Conservation (phyloP, 2,113 vertebrate genomes). For the Periophthalmus modestus region DNA sequence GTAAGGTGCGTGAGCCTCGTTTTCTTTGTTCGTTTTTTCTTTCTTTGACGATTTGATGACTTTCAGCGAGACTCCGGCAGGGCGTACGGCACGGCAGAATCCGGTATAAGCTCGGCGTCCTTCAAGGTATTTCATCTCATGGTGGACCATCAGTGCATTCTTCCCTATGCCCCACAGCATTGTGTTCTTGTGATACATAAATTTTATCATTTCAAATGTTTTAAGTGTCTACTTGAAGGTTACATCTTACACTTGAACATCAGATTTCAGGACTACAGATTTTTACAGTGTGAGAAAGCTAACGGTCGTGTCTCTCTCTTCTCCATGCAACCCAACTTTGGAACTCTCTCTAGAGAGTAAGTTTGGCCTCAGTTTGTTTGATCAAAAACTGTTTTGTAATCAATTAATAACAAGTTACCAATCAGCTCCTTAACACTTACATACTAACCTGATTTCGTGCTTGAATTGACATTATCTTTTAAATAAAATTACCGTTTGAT, state of each 20-base stretch:
- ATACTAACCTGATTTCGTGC: constrained; percentile 53
- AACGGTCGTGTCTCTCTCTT: constrained; percentile 81
- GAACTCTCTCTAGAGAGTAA: constrained; percentile 99
- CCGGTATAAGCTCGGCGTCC: constrained; percentile 85
- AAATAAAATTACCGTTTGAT: not conserved
- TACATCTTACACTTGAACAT: not conserved
- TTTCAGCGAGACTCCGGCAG: constrained; percentile 83
- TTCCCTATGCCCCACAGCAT: constrained; percentile 28
- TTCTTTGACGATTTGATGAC: constrained; percentile 76
- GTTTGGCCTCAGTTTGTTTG: constrained; percentile 85
- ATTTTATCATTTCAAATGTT: constrained; percentile 4
- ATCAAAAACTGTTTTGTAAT: constrained; percentile 57
- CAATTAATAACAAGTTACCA: constrained; percentile 27
- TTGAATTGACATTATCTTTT: not conserved
- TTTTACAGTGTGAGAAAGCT: constrained; percentile 48
- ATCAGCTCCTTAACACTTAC: constrained; percentile 32
- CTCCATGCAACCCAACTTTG: constrained; percentile 85
- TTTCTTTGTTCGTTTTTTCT: constrained; percentile 44
- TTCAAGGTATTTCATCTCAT: constrained; percentile 81
- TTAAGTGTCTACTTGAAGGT: not conserved
- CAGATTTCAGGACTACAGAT: constrained; percentile 9
- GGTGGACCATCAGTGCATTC: constrained; percentile 44
- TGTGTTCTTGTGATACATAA: constrained; percentile 28
- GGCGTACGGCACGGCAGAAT: constrained; percentile 83
- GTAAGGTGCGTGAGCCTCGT: constrained; percentile 60